Evolutionary conservation across 2,888 invertebrate genomes (phyloP).

Genomic region (Andricus quercusramuli): DNA sequence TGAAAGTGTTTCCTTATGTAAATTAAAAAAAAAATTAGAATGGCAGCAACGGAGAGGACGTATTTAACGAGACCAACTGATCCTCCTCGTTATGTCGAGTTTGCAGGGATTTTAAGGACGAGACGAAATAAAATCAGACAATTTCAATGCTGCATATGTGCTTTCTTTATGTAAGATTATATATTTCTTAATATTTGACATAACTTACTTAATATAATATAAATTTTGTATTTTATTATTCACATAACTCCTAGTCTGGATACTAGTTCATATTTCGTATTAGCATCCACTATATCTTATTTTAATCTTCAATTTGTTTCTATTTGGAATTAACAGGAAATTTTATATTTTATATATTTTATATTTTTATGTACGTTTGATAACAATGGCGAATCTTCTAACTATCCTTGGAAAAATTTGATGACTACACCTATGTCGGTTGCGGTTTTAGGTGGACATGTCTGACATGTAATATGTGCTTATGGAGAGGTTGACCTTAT

Average conservation of each 20-base stretch:
- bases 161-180: conserved; percentile 84
- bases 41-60: conserved; percentile 79
- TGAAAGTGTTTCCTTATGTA: not conserved
- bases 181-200: not conserved
- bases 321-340: no score
- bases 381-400: not conserved
- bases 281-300: no score
- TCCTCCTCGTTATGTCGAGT: conserved; percentile 80
- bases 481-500: not conserved
- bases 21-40: conserved; percentile 12
- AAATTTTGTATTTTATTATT: no score
- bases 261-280: no score
- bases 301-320: no score
- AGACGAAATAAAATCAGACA: conserved; percentile 79
- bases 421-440: not conserved
- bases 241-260: no score
- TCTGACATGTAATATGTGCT: not conserved
- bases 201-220: no score
- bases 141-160: conserved; percentile 87
- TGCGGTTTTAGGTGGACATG: not conserved
- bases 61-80: conserved; percentile 77
- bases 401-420: not conserved
- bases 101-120: conserved; percentile 78
- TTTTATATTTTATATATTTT: not conserved
- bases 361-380: no score